Conservation (phyloP, 2,113 vertebrate genomes). For the Plestiodon gilberti region DNA sequence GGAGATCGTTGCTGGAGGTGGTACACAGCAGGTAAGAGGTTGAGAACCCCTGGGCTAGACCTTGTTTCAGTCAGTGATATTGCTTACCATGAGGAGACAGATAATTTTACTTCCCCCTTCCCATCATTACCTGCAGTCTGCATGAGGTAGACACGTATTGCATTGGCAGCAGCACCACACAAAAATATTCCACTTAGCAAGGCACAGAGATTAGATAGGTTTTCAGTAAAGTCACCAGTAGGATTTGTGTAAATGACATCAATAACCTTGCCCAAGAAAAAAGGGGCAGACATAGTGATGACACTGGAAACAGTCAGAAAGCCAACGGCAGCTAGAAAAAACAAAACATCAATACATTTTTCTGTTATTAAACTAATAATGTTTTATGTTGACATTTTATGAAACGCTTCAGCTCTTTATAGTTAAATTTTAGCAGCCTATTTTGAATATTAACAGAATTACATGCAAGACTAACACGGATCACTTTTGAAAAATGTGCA, state of each 20-base stretch:
- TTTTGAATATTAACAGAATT: background rate
- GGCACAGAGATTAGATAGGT: constrained; percentile 85
- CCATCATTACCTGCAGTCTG: constrained; percentile 87
- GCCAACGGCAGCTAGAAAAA: constrained; percentile 85
- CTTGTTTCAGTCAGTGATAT: constrained; percentile 20
- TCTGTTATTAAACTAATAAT: background rate
- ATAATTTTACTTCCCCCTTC: background rate
- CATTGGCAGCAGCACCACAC: constrained; percentile 91
- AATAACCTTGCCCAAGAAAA: constrained; percentile 93
- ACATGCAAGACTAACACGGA: background rate
- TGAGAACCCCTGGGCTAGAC: too few species aligned
- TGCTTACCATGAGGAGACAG: background rate
- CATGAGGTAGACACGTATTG: constrained; percentile 94
- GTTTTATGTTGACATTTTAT: constrained; percentile 14
- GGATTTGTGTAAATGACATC: constrained; percentile 89
- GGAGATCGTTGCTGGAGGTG: too few species aligned
- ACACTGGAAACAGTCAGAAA: constrained; percentile 92
- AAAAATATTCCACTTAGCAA: constrained; percentile 88
- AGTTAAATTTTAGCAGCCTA: background rate
- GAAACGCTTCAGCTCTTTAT: background rate
- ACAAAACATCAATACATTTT: background rate
- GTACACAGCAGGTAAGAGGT: too few species aligned
- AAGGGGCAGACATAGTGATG: constrained; percentile 96
- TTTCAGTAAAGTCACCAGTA: constrained; percentile 73
- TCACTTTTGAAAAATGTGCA: background rate